Percentiles rank a stretch among this genome's conserved stretches.
Conservation (phyloP, 1,140 invertebrate genomes). For the Drosophila parvula region DNA sequence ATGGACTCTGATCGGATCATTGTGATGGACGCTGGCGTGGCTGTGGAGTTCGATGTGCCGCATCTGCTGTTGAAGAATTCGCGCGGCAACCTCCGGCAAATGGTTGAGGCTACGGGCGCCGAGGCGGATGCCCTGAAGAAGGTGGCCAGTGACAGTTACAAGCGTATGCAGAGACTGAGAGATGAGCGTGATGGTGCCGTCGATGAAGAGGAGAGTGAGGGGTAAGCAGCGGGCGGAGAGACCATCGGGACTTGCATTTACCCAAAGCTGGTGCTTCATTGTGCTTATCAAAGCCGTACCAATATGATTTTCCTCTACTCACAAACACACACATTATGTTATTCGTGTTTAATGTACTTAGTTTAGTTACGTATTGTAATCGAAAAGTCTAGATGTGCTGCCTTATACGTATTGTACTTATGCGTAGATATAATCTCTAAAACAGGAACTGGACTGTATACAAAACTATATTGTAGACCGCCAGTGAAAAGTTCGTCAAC, state of each 20-base stretch:
- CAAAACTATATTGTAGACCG: constrained; percentile 3
- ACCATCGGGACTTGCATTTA: constrained; percentile 45
- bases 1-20: constrained; percentile 90
- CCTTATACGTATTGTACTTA: constrained; percentile 61
- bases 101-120: constrained; percentile 74
- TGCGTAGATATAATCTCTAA: constrained; percentile 18
- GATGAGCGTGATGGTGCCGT: constrained; percentile 31
- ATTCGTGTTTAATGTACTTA: constrained; percentile 46
- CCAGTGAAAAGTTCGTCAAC: constrained; percentile 18
- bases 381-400: constrained; percentile 53
- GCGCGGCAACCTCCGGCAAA: constrained; percentile 50
- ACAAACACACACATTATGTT: constrained; percentile 16
- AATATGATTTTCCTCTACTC: constrained; percentile 33
- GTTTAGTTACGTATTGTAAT: constrained; percentile 40
- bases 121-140: constrained; percentile 74
- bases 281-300: constrained; percentile 25
- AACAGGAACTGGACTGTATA: constrained; percentile 16
- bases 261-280: constrained; percentile 15
- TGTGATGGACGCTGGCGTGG: constrained; percentile 87
- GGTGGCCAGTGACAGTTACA: constrained; percentile 64
- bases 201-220: constrained; percentile 16
- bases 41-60: constrained; percentile 88
- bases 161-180: constrained; percentile 52
- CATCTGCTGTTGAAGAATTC: constrained; percentile 86
- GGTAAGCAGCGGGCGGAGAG: background rate